Evolutionary conservation across 2,113 vertebrate species (phyloP).

Genomic region (Triplophysa siluroides): DNA sequence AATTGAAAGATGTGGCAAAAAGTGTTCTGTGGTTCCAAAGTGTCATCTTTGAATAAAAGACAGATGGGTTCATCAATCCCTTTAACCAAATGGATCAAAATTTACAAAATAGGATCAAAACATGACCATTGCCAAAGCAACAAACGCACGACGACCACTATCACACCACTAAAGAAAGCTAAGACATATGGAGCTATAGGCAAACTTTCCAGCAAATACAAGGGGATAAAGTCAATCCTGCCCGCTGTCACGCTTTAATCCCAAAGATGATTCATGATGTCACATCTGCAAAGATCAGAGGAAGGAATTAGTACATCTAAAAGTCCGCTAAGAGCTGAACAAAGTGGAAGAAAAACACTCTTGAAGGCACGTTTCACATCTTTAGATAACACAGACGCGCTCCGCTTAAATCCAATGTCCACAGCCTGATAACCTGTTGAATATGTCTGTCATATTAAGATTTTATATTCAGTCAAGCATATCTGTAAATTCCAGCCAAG

Average conservation of each 20-base stretch:
- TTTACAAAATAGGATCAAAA: neutral
- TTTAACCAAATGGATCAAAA: neutral
- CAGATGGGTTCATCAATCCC: neutral
- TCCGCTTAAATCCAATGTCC: no score
- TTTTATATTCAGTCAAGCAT: no score
- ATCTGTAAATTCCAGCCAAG: no score
- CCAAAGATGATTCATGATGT: slow-evolving; percentile 28
- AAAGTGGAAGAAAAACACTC: neutral
- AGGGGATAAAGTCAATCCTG: slow-evolving; percentile 20
- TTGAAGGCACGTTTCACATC: neutral
- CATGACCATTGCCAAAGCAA: neutral
- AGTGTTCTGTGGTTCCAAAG: neutral
- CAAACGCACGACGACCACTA: neutral
- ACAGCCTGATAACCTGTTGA: neutral
- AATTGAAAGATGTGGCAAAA: neutral
- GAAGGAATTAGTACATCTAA: slow-evolving; percentile 13
- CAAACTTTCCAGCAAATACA: slow-evolving; percentile 28
- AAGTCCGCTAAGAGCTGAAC: neutral
- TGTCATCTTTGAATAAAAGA: neutral
- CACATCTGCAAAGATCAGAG: slow-evolving; percentile 30
- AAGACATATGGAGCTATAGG: slow-evolving; percentile 12
- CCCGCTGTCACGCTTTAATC: slow-evolving; percentile 45
- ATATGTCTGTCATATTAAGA: neutral
- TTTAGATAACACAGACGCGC: neutral
- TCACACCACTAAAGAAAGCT: neutral